These are phyloP conservation scores for Lottia gigantea DNA, from an alignment of 2,888 invertebrate genomes.

Conservation along the genomic window DNA sequence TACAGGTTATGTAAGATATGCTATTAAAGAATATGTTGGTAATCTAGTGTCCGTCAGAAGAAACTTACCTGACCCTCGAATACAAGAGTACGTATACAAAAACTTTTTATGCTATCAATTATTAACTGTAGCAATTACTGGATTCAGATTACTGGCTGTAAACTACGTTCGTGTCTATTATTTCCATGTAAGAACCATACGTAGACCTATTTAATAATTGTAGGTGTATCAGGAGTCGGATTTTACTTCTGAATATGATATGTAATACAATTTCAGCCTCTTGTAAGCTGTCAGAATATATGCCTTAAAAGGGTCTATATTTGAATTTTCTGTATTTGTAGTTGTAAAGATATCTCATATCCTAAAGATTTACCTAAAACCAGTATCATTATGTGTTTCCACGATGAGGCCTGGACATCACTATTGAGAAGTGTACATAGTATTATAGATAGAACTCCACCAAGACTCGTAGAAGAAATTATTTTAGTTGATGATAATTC, in stretches of 20 bases:
- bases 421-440: constrained; percentile 87
- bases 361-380: constrained; percentile 77
- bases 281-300: no score
- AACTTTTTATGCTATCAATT: no score
- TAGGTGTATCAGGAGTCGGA: no score
- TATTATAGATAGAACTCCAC: constrained; percentile 82
- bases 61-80: not conserved
- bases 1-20: not conserved
- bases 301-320: no score
- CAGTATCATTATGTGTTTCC: constrained; percentile 81
- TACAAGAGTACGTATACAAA: not conserved
- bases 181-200: no score
- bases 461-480: constrained; percentile 85
- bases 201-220: no score
- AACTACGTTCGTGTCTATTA: no score
- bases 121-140: no score
- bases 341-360: constrained; percentile 75
- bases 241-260: no score
- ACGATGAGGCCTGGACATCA: constrained; percentile 89
- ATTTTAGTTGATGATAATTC: constrained; percentile 86
- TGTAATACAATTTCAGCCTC: no score
- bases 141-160: no score
- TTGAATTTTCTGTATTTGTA: constrained; percentile 57
- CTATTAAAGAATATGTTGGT: not conserved
- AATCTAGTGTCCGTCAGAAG: not conserved